Base-by-base conservation (phyloP, 2,888 invertebrate species). In the Selenia dentaria region DNA sequence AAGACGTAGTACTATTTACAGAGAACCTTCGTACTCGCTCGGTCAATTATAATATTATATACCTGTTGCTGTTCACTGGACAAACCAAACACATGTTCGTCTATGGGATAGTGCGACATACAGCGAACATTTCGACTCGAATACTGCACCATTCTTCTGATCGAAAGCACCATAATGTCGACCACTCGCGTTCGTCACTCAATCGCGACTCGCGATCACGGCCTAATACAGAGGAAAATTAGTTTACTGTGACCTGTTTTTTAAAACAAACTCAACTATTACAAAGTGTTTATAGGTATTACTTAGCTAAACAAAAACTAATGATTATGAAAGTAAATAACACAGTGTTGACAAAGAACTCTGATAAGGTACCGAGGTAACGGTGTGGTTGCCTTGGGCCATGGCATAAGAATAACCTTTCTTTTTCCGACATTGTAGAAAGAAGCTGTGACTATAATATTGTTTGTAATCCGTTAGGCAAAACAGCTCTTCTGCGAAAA, bases 31-130 rank as follows among this genome's bases (percentile, higher is more conserved):
- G n/a, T n/a, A n/a, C n/a, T n/a, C n/a, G n/a, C n/a, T n/a, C n/a
- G n/a, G n/a, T n/a, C n/a, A n/a, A n/a, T n/a, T n/a, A n/a, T n/a
- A n/a, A 16, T 2, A 3, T 16, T 16, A 16, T 38, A 79, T 85
- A 96, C 97, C 93, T 97, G 96, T 73, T 94, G 95, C 71, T 98
- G 96, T 69, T 98, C 97, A 56, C 95, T 94, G 3, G 92, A 94
- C 34, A 99, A 83, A 40, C 98, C 98, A 83, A 94, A 98, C 47
- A 98, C 92, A 51, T 94, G 90, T 73, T 99, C 99, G 74, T 99
- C 96, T 33, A 99, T 95, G 0, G 98, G 96, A 84, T 96, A 98
- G 74, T 92, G 91, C 0, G 94, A 92, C 67, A 91, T 76, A 59
- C 74, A 80, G 60, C 93, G 69, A 3, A 59, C 41, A 50, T 70